Percentiles rank a stretch among this genome's conserved stretches.
Conservation (phyloP, 2,113 vertebrate species). For the Dasypus novemcinctus region DNA sequence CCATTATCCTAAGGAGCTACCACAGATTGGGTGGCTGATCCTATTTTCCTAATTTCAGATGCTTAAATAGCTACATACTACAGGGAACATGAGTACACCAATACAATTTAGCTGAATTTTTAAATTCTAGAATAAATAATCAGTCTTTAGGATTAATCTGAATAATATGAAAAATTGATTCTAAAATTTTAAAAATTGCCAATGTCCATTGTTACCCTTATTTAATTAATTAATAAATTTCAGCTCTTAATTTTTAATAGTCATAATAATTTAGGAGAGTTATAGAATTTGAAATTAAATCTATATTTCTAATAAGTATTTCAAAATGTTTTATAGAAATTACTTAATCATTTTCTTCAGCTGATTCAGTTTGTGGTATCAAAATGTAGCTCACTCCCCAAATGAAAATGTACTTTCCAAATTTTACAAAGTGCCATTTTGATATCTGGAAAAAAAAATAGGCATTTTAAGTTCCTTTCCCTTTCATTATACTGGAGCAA, state of each 20-base stretch:
- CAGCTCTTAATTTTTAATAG: not conserved
- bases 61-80: not conserved
- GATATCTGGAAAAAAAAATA: not conserved
- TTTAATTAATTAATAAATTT: not conserved
- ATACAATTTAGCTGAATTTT: not conserved
- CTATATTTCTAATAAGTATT: not conserved
- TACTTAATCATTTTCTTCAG: conserved; percentile 6
- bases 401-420: conserved; percentile 36
- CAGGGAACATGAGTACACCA: not conserved
- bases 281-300: not conserved
- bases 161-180: not conserved
- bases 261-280: not conserved
- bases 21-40: not conserved
- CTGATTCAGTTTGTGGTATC: not conserved
- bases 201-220: not conserved
- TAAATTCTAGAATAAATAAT: not conserved
- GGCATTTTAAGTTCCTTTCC: conserved; percentile 11
- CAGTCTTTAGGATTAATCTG: not conserved
- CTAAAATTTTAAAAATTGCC: not conserved
- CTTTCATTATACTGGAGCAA: conserved; percentile 65
- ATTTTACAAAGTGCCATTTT: conserved; percentile 47
- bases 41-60: not conserved
- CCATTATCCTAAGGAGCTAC: not conserved
- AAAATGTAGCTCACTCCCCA: conserved; percentile 27
- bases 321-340: conserved; percentile 9